Evolutionary conservation across 2,113 vertebrate species (phyloP), one percentile per base, ranked within the genome.

Genomic region (Panthera uncia): DNA sequence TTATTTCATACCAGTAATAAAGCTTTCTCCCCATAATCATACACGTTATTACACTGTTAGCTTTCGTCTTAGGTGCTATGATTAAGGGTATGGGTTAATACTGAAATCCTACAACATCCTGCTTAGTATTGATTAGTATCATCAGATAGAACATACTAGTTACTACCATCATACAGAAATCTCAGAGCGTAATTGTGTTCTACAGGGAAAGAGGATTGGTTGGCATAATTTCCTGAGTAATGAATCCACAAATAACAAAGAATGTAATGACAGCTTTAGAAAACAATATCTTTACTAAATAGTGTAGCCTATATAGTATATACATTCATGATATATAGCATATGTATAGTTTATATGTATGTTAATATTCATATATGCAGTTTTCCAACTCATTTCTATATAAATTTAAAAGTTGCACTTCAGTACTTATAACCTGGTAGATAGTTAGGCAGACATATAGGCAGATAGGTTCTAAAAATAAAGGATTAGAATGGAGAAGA

Each of bases 331-430:
- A 31, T 71, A 48, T 76, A 38, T 94, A 48, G 19, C 65, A 15
- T 41, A 38, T 86, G 21, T 66, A 19, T 89, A 31, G 57, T 61
- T 61, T 88, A 15, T 33, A 52, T 57, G 1, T 36, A 31, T 16
- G 25, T 18, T 48, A 57, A 19, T 18, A 23, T 25, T 4, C 11
- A 74, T 38, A 15, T 13, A 52, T 82, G 29, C 61, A 78, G 11
- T 74, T 92, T 92, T 79, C 25, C 93, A 14, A 21, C 33, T 83
- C 87, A 38, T 13, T 85, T 55, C 45, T 57, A 73, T 29, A 52
- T 76, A 78, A 36, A 79, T 69, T 79, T 65, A 89, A 85, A 68
- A 94, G 33, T 93, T 85, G 19, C 9, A 61, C 82, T 93, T 94
- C 18, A 65, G n/a, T 94, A 10, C 21, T 41, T 91, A 48, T 48